Conservation (phyloP, 1,140 invertebrate species). For the Prorops nasuta region DNA sequence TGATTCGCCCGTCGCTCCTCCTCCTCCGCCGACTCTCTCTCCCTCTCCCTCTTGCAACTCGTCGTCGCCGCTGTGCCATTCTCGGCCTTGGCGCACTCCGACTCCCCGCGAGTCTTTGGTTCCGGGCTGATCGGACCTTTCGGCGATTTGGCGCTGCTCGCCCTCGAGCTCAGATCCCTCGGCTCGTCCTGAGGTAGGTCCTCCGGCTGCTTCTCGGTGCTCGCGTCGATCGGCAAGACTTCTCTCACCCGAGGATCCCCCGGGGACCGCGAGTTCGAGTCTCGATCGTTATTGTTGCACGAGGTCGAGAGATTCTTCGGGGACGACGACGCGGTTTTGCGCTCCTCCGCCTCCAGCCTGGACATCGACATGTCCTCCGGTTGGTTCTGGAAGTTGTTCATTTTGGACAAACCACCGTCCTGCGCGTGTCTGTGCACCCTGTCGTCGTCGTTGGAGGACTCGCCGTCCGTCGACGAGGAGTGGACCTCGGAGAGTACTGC, state of each 20-base stretch:
- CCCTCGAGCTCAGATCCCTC: slow-evolving; percentile 49
- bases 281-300: slow-evolving; percentile 16
- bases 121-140: slow-evolving; percentile 37
- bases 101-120: slow-evolving; percentile 30
- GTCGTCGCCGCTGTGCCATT: slow-evolving; percentile 11
- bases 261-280: slow-evolving; percentile 26
- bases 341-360: slow-evolving; percentile 42
- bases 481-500: slow-evolving; percentile 62
- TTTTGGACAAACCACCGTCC: not conserved
- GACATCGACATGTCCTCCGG: slow-evolving; percentile 64
- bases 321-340: slow-evolving; percentile 35
- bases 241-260: slow-evolving; percentile 16
- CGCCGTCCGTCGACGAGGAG: slow-evolving; percentile 64
- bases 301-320: slow-evolving; percentile 15
- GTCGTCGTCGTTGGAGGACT: slow-evolving; percentile 65
- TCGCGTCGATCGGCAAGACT: slow-evolving; percentile 5
- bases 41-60: slow-evolving; percentile 21
- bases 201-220: slow-evolving; percentile 16
- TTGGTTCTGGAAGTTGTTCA: slow-evolving; percentile 56
- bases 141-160: slow-evolving; percentile 37
- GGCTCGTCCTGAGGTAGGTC: slow-evolving; percentile 42
- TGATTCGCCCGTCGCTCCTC: no score
- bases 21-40: no score
- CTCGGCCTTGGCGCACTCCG: slow-evolving; percentile 12
- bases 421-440: slow-evolving; percentile 16